Percentiles rank a stretch among this genome's conserved stretches.
phyloP scores from a whole-genome alignment of 2,113 vertebrate species.

The Cervus canadensis region DNA sequence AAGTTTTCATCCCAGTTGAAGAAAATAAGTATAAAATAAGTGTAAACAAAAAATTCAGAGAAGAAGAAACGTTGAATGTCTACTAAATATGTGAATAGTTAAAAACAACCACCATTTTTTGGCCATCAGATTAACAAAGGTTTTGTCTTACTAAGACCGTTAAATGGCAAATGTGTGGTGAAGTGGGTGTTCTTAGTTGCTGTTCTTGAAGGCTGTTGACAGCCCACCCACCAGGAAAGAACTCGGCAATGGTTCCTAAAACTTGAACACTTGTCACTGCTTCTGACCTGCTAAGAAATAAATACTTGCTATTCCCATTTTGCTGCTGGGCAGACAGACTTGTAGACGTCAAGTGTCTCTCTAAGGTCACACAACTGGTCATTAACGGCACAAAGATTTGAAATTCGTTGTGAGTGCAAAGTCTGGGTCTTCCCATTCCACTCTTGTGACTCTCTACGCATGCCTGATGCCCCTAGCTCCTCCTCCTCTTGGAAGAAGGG shows the following conservation, averaged over 20 bases:
- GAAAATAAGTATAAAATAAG: neutral
- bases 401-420: conserved; percentile 7
- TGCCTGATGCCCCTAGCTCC: neutral
- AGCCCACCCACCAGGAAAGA: neutral
- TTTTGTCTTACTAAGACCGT: neutral
- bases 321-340: neutral
- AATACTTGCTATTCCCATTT: conserved; percentile 12
- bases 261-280: neutral
- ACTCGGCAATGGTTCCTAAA: neutral
- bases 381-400: neutral
- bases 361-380: neutral
- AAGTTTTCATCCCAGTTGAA: neutral
- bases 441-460: neutral
- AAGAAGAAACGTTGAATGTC: neutral
- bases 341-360: conserved; percentile 30
- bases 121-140: neutral
- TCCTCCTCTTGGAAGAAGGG: neutral
- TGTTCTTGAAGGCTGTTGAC: neutral
- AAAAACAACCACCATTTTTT: neutral
- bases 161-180: neutral
- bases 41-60: neutral
- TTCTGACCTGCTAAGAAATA: neutral
- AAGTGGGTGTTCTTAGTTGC: neutral
- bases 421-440: neutral
- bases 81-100: neutral